Percentiles rank a stretch among this genome's conserved stretches.
These are phyloP conservation scores for Indicator indicator DNA, from an alignment of 2,113 vertebrate species.

Conservation along the genomic window DNA sequence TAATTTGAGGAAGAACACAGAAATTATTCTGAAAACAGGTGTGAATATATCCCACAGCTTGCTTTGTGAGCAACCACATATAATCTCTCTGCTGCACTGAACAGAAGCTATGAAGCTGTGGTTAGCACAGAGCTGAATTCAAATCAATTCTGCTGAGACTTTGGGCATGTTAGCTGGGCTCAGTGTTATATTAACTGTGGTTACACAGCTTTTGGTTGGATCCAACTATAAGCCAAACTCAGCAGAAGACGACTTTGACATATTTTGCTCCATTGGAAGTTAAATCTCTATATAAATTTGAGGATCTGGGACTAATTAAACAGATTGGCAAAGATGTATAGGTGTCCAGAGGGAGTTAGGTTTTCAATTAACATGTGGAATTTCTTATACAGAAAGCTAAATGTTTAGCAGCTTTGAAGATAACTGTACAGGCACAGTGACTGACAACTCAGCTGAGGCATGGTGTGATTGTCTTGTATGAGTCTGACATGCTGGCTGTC, in stretches of 20 bases:
- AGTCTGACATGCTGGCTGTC: accelerated
- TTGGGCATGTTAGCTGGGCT: not conserved
- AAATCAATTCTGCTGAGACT: not conserved
- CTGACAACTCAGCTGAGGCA: not conserved
- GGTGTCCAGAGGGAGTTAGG: not conserved
- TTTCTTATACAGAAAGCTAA: not conserved
- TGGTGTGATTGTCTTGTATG: not conserved
- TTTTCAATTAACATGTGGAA: not conserved
- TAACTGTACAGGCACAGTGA: not conserved
- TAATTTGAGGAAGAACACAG: not conserved
- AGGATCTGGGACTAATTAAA: not conserved
- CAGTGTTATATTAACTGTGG: not conserved
- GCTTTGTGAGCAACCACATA: not conserved
- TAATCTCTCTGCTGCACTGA: not conserved
- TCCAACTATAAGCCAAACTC: not conserved
- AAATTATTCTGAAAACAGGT: not conserved
- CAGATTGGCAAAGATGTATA: not conserved
- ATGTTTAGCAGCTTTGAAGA: not conserved
- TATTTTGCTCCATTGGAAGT: not conserved
- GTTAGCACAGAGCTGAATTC: not conserved
- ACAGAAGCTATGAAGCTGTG: not conserved
- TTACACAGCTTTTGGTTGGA: not conserved
- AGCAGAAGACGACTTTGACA: not conserved
- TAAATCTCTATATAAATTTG: not conserved
- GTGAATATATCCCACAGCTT: not conserved